Base-by-base conservation (phyloP, 1,140 invertebrate species). In the Amyelois transitella region DNA sequence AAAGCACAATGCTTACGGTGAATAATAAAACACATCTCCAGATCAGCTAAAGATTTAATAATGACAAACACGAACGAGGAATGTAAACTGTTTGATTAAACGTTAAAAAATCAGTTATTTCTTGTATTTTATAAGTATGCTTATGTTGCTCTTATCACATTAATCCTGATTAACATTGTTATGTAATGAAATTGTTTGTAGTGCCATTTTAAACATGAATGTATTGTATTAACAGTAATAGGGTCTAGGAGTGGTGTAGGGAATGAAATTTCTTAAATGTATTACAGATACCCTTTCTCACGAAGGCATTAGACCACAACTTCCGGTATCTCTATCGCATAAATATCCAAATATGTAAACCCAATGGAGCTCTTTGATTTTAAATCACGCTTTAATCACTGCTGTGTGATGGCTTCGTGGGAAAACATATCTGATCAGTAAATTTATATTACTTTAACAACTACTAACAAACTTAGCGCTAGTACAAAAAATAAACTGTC, bases 31-130 rank as follows among this genome's bases (percentile, higher is more conserved):
- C 51, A 62, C 32, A 32, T 19, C 5, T 53, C 18, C 45, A 49
- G 55, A n/a, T n/a, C n/a, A 58, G 51, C 62, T 64, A 64, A 61
- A 58, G 50, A 51, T 67, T 64, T 68, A 64, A 49, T 68, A 55
- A 49, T 61, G 58, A 58, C 53, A 56, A 64, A 67, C 55, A 61
- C 53, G 61, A 56, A 64, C 58, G 48, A 60, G 52, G 59, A 64
- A 53, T 60, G 28, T 61, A 47, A 14, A 20, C 18, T 49, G 20
- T 24, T n/a, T 22, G 3, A 49, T 24, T 22, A 4, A 22, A 49
- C 47, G n/a, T 22, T 49, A 49, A 38, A 14, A 38, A 38, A 3
- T 38, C 12, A 38, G 17, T 14, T 38, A 38, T n/a, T 38, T 38
- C 12, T 6, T n/a, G n/a, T n/a, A n/a, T n/a, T n/a, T n/a, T n/a